Percentiles rank a stretch among this genome's conserved stretches.
phyloP scores from a whole-genome alignment of 2,888 invertebrate genomes.

The Watsonalla binaria region DNA sequence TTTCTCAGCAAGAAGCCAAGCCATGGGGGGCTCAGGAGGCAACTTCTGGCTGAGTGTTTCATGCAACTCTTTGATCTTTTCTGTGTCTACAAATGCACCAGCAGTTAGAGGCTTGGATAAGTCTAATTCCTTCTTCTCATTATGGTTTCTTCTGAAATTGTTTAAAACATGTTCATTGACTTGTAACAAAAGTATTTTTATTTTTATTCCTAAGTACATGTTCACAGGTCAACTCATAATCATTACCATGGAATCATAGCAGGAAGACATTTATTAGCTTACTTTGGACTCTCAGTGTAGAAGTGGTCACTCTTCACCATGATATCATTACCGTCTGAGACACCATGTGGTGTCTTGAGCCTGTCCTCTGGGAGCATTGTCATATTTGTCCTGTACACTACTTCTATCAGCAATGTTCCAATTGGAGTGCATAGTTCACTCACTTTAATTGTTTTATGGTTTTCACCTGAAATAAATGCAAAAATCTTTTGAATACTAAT shows the following conservation, averaged over 20 bases:
- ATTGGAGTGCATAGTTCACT: conserved; percentile 93
- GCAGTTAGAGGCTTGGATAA: conserved; percentile 85
- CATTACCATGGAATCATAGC: background rate
- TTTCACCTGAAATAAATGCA: conserved; percentile 80
- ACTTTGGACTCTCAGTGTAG: conserved; percentile 79
- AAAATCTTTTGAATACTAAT: background rate
- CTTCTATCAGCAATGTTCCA: conserved; percentile 89
- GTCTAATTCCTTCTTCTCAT: conserved; percentile 82
- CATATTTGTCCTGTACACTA: conserved; percentile 94
- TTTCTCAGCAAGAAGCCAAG: conserved; percentile 60
- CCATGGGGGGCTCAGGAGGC: conserved; percentile 62
- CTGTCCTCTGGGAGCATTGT: conserved; percentile 90
- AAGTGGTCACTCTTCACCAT: conserved; percentile 96
- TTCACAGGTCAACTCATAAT: too few species aligned
- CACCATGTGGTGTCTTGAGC: conserved; percentile 73
- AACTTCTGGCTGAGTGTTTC: conserved; percentile 54
- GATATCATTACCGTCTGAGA: conserved; percentile 68
- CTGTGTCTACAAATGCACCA: conserved; percentile 86
- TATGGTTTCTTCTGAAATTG: conserved; percentile 38
- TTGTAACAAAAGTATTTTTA: background rate
- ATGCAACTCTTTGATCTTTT: conserved; percentile 77
- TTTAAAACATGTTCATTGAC: conserved; percentile 3
- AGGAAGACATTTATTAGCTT: conserved; percentile 32
- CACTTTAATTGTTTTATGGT: conserved; percentile 87
- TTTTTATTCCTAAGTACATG: background rate